phyloP scores from a whole-genome alignment of 2,888 invertebrate species.

The Leptinotarsa haldemani region DNA sequence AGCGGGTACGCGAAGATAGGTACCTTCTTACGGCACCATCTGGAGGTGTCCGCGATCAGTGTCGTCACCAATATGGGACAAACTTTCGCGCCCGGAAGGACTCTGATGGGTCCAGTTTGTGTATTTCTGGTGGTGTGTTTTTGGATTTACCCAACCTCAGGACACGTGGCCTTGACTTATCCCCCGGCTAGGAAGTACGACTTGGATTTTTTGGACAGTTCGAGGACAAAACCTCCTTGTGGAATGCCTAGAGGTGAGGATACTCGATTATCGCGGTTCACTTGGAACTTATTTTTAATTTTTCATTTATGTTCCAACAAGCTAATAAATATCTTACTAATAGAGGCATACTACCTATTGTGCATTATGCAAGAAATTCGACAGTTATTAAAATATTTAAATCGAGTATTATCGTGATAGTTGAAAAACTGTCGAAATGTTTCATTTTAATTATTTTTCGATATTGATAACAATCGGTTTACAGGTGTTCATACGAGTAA shows the following conservation, averaged over 20 bases:
- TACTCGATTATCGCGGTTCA: not conserved
- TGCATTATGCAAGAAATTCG: no score
- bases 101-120: constrained; percentile 13
- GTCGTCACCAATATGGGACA: constrained; percentile 13
- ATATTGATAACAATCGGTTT: not conserved
- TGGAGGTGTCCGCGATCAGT: constrained; percentile 3
- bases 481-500: not conserved
- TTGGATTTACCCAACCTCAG: constrained; percentile 35
- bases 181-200: constrained; percentile 90
- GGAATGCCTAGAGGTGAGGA: constrained; percentile 91
- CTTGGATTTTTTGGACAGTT: constrained; percentile 92
- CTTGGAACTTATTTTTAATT: no score
- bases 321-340: no score
- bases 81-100: not conserved
- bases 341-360: no score
- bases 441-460: not conserved
- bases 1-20: not conserved
- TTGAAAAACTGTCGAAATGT: not conserved
- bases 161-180: constrained; percentile 88
- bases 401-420: not conserved
- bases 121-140: constrained; percentile 38
- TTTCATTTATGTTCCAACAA: no score
- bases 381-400: not conserved
- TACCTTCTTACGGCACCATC: not conserved
- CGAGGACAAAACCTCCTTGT: constrained; percentile 90